Base-by-base conservation (phyloP, 2,888 invertebrate species). In the Neoascia interrupta region DNA sequence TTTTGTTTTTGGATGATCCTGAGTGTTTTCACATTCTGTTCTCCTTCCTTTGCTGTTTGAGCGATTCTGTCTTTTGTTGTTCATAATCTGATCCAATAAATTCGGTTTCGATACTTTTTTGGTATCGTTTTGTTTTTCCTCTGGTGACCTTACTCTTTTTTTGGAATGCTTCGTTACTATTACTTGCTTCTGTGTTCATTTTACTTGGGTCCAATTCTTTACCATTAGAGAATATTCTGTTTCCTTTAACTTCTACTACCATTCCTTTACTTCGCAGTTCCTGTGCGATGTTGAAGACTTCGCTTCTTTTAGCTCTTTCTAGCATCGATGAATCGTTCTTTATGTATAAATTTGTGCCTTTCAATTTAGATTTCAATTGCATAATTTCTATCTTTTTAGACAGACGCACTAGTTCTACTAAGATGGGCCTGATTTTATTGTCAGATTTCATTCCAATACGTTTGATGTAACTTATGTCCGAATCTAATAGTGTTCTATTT, bases 401-500 rank as follows among this genome's bases (percentile, higher is more conserved):
- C 8, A 26, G 26, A 8, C 8, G 26, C 26, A 26, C 5, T 26
- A 26, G 3, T 39, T 10, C 16, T 15, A 39, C 15, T 11, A 39
- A 10, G 5, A 39, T 39, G 5, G 39, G 39, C 15, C 21, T 45
- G 23, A 11, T 23, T 23, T 45, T 45, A 23, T 45, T 45, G 1
- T 45, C 21, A n/a, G 23, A 21, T 23, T 23, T 45, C 11, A 11
- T 45, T 23, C 45, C 45, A 23, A 23, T 45, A 10, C 2, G 21
- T 45, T 45, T 45, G n/a, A 45, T 45, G 23, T 11, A 13, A 23
- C 43, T 43, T 43, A 45, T 45, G 5, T 26, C 26, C 4, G 26
- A 26, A 8, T 26, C 26, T 5, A 26, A 5, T 26, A 26, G 26
- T 26, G 26, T 26, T 26, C 4, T 8, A 8, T 26, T 8, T n/a